Evolutionary conservation across 2,113 vertebrate species (phyloP).

Genomic region (Rhombomys opimus): DNA sequence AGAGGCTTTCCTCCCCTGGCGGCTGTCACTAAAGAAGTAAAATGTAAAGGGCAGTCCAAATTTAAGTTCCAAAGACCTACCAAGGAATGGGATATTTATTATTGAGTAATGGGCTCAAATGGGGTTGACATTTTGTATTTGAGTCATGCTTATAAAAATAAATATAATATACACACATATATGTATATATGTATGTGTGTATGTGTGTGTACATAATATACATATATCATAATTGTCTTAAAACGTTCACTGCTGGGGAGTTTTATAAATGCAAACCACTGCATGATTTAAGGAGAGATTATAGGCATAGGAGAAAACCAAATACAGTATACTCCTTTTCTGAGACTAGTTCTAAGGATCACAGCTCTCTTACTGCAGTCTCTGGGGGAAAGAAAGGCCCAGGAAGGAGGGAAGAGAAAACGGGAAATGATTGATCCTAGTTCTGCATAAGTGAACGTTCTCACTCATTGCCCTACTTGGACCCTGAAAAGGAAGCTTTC

Average conservation of each 20-base stretch:
- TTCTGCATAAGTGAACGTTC: neutral
- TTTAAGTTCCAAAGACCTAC: neutral
- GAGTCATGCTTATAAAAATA: neutral
- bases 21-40: neutral
- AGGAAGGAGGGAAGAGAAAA: neutral
- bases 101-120: neutral
- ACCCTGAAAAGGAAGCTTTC: neutral
- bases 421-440: neutral
- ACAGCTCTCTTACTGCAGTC: neutral
- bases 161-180: neutral
- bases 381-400: neutral
- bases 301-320: constrained; percentile 45
- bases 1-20: neutral
- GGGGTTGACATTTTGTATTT: neutral
- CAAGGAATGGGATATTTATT: neutral
- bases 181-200: neutral
- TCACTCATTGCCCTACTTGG: neutral
- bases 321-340: neutral
- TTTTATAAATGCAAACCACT: constrained; percentile 61
- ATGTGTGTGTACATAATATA: neutral
- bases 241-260: constrained; percentile 46
- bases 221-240: constrained; percentile 59
- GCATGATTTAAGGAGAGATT: constrained; percentile 58
- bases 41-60: neutral
- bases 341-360: constrained; percentile 27